These are phyloP conservation scores for Acrobasis consociella DNA, from an alignment of 2,888 invertebrate genomes.

Conservation along the genomic window DNA sequence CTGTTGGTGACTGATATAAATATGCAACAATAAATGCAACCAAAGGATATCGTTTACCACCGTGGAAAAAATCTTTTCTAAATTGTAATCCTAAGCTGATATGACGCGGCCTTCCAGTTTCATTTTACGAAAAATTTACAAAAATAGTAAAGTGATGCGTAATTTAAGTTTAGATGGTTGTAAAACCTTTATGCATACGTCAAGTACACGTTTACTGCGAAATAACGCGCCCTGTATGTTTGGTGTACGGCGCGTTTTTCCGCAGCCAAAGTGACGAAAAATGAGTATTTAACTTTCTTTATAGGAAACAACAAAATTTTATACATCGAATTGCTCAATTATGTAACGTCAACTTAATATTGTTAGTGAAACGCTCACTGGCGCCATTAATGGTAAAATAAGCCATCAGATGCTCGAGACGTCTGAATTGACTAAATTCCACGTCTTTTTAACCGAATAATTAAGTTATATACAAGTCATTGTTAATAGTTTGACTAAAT, in stretches of 20 bases:
- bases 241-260: too few species aligned
- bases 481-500: background rate
- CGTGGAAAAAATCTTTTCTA: background rate
- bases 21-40: background rate
- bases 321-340: background rate
- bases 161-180: background rate
- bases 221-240: too few species aligned
- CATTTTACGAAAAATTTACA: background rate
- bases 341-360: constrained; percentile 7
- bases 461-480: constrained; percentile 6
- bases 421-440: constrained; percentile 22
- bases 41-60: constrained; percentile 10
- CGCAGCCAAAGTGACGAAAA: background rate
- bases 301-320: background rate
- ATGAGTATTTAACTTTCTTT: too few species aligned
- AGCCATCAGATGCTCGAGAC: constrained; percentile 42
- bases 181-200: too few species aligned
- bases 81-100: too few species aligned
- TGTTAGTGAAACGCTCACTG: constrained; percentile 42
- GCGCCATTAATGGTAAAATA: constrained; percentile 47
- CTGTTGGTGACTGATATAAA: constrained; percentile 16
- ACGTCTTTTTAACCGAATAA: constrained; percentile 20
- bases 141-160: background rate
- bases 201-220: background rate
- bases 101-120: too few species aligned